A percentile compares a stretch with the other conserved stretches of the same genome.
These are phyloP conservation scores for Nannospalax galili DNA, from an alignment of 2,113 vertebrate genomes.

Conservation along the genomic window DNA sequence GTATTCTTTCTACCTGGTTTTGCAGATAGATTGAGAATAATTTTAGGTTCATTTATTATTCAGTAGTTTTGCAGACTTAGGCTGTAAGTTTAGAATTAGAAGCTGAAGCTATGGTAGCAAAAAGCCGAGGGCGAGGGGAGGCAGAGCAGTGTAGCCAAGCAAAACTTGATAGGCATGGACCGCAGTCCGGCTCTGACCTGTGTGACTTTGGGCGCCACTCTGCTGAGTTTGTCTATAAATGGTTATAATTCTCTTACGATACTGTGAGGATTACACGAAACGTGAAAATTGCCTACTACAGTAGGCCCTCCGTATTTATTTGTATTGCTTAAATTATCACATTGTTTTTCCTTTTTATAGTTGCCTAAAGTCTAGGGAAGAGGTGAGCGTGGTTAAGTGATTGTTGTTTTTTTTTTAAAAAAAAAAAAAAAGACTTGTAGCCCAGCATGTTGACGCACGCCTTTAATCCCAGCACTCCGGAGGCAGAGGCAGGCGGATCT, in stretches of 20 bases:
- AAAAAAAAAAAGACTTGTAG: no score
- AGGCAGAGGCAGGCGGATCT: no score
- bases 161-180: constrained; percentile 23
- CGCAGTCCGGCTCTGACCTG: background rate
- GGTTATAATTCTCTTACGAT: constrained; percentile 11
- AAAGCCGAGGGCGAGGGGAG: background rate
- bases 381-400: constrained; percentile 21
- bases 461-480: no score
- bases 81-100: constrained; percentile 40
- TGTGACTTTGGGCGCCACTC: constrained; percentile 47
- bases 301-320: constrained; percentile 64
- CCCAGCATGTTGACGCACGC: no score
- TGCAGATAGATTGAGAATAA: constrained; percentile 48
- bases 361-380: constrained; percentile 46
- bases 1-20: constrained; percentile 23
- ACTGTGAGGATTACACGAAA: constrained; percentile 42
- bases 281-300: constrained; percentile 55
- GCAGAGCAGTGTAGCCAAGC: background rate
- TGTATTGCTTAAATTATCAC: constrained; percentile 30
- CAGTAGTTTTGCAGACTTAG: constrained; percentile 56
- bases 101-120: background rate
- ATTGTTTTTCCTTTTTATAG: constrained; percentile 59
- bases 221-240: constrained; percentile 42
- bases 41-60: constrained; percentile 39
- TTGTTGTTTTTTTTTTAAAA: background rate